phyloP scores from a whole-genome alignment of 2,888 invertebrate genomes.

The Cerceris ruficornis region DNA sequence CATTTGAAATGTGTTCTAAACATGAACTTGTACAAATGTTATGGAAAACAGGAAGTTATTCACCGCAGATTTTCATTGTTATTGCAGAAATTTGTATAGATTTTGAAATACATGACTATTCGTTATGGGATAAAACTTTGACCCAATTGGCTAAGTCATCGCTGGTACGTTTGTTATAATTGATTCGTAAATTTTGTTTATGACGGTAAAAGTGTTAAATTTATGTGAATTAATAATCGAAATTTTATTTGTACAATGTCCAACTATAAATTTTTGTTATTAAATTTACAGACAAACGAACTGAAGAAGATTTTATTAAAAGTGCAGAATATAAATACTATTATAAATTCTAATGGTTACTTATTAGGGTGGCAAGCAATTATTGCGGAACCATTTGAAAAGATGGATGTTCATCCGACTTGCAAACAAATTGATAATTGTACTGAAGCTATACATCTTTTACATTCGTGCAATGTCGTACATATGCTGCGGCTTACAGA shows the following conservation, averaged over 20 bases:
- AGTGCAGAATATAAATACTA: slow-evolving; percentile 60
- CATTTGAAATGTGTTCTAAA: slow-evolving; percentile 73
- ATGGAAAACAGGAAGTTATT: slow-evolving; percentile 63
- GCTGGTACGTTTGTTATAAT: slow-evolving; percentile 62
- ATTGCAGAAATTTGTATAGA: slow-evolving; percentile 74
- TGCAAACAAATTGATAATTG: slow-evolving; percentile 70
- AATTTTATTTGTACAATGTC: not conserved
- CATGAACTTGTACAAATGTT: slow-evolving; percentile 70
- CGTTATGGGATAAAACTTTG: slow-evolving; percentile 69
- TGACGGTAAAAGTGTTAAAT: too few relatives aligned
- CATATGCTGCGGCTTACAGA: slow-evolving; percentile 67
- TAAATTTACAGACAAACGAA: slow-evolving; percentile 65
- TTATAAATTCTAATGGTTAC: slow-evolving; percentile 71
- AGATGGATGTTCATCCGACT: slow-evolving; percentile 63
- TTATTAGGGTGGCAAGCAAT: slow-evolving; percentile 73
- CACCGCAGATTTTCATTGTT: slow-evolving; percentile 66
- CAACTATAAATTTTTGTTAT: slow-evolving; percentile 2
- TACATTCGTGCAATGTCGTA: slow-evolving; percentile 73
- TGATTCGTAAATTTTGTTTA: not conserved
- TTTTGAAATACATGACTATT: slow-evolving; percentile 69
- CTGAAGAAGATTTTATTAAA: slow-evolving; percentile 69
- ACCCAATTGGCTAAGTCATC: slow-evolving; percentile 68
- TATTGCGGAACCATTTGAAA: slow-evolving; percentile 70
- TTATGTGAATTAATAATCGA: not conserved
- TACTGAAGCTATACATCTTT: slow-evolving; percentile 65